phyloP scores from a whole-genome alignment of 2,888 invertebrate species.

The Cantharis rustica region DNA sequence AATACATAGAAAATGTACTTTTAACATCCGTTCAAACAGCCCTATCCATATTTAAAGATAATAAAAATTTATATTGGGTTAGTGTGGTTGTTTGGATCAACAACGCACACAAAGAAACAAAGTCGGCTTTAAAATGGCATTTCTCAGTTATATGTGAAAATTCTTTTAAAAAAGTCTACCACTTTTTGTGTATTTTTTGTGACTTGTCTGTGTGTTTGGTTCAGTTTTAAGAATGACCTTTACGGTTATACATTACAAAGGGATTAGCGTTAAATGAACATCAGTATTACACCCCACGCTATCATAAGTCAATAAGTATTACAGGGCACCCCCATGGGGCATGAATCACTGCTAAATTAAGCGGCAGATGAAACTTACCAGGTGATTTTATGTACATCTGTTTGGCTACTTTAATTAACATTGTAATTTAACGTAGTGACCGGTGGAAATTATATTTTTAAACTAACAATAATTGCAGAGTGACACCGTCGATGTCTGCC shows the following conservation, averaged over 20 bases:
- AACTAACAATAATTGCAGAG: too few relatives aligned
- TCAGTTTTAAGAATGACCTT: neutral
- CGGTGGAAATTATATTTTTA: neutral
- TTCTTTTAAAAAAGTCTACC: slow-evolving; percentile 9
- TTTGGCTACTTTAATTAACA: slow-evolving; percentile 6
- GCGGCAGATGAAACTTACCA: slow-evolving; percentile 46
- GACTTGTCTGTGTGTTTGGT: neutral
- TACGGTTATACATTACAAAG: slow-evolving; percentile 22
- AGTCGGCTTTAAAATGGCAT: slow-evolving; percentile 25
- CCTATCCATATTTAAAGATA: slow-evolving; percentile 22
- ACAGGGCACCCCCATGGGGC: slow-evolving; percentile 39
- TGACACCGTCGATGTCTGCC: too few relatives aligned
- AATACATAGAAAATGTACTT: neutral
- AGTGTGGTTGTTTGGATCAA: slow-evolving; percentile 17
- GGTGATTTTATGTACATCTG: slow-evolving; percentile 31
- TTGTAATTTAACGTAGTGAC: neutral
- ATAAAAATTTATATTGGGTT: slow-evolving; percentile 21
- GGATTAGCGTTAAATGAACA: slow-evolving; percentile 35
- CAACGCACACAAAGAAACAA: slow-evolving; percentile 6
- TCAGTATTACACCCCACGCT: slow-evolving; percentile 29
- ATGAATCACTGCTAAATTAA: slow-evolving; percentile 48
- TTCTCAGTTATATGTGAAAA: slow-evolving; percentile 31
- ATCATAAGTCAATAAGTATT: slow-evolving; percentile 37
- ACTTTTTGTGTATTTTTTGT: neutral
- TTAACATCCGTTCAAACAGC: slow-evolving; percentile 9